phyloP scores from a whole-genome alignment of 2,797 vertebrate species.

The Podarcis siculus region DNA sequence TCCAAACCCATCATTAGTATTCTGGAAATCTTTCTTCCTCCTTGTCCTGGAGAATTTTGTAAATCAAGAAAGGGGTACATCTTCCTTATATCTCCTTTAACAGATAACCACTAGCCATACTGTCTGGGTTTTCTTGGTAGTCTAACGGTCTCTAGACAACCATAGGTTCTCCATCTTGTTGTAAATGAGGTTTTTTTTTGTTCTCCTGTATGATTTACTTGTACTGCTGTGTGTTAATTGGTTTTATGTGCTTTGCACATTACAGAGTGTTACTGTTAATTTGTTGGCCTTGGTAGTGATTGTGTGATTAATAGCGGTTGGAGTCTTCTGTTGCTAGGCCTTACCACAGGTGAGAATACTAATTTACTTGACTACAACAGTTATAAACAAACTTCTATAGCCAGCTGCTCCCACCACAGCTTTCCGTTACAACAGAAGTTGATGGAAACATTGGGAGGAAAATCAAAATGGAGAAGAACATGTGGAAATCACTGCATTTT shows the following conservation, averaged over 20 bases:
- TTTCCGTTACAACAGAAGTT: neutral
- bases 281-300: conserved; percentile 34
- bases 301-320: conserved; percentile 26
- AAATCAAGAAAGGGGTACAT: neutral
- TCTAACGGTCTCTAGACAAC: neutral
- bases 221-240: conserved; percentile 23
- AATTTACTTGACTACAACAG: conserved; percentile 2
- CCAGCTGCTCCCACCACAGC: neutral
- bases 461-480: neutral
- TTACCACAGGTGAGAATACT: neutral
- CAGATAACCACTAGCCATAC: neutral
- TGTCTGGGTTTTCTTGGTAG: neutral
- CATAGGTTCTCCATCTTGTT: neutral
- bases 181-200: neutral
- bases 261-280: conserved; percentile 37
- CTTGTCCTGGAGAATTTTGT: neutral
- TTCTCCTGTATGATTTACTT: conserved; percentile 23
- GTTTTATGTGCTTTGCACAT: conserved; percentile 37
- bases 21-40: neutral
- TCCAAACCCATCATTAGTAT: neutral
- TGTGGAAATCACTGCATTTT: neutral
- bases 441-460: neutral
- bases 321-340: conserved; percentile 12
- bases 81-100: neutral
- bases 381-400: neutral